Evolutionary conservation across 1,140 invertebrate genomes (phyloP).

Genomic region (Rhagoletis pomonella): DNA sequence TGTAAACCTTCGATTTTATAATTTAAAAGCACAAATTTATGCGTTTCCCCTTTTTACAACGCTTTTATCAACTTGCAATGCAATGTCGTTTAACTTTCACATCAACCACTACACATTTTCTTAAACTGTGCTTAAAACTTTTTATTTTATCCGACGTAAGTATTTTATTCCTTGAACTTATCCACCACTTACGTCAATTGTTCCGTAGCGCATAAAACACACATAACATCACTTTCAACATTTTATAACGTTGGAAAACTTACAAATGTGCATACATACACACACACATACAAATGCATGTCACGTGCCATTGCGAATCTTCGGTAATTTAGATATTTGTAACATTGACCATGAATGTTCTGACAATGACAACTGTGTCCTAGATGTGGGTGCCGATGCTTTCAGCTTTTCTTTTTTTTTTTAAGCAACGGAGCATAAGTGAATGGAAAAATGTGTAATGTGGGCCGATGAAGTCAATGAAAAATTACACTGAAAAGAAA

Average conservation of each 20-base stretch:
- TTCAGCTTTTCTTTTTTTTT: background rate
- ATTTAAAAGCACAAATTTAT: too few species aligned
- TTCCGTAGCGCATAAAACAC: background rate
- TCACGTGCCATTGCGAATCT: slow-evolving; percentile 21
- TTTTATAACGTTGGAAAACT: background rate
- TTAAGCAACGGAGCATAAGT: background rate
- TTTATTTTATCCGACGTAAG: too few species aligned
- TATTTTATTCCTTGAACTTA: background rate
- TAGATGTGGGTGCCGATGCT: background rate
- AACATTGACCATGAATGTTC: slow-evolving; percentile 27
- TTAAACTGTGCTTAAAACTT: background rate
- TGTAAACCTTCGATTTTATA: too few species aligned
- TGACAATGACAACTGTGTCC: slow-evolving; percentile 39
- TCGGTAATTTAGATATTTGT: slow-evolving; percentile 7
- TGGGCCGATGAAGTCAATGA: background rate
- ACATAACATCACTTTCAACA: background rate
- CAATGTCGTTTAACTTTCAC: too few species aligned
- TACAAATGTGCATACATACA: background rate
- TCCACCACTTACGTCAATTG: slow-evolving; percentile 10
- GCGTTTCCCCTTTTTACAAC: too few species aligned
- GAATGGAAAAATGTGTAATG: background rate
- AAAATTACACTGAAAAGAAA: background rate
- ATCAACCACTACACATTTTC: too few species aligned
- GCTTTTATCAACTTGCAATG: too few species aligned
- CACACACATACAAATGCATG: background rate